phyloP scores from a whole-genome alignment of 2,113 vertebrate species.

The Connochaetes taurinus region DNA sequence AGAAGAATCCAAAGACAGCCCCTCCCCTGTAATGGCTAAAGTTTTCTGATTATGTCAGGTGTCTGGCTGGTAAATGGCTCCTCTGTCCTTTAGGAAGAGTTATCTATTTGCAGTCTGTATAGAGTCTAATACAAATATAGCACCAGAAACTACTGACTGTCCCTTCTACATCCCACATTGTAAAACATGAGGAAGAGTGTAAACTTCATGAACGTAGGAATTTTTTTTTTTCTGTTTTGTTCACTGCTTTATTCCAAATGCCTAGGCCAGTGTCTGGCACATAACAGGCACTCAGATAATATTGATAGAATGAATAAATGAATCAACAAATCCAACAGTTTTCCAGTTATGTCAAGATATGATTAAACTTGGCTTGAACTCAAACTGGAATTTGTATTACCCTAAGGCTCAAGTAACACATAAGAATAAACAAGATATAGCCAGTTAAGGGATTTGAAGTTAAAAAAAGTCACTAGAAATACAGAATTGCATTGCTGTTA shows the following conservation, averaged over 20 bases:
- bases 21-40: not conserved
- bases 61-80: not conserved
- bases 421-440: not conserved
- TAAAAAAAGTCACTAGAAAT: not conserved
- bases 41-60: not conserved
- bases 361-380: not conserved
- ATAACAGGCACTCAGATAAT: not conserved
- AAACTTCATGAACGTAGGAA: not conserved
- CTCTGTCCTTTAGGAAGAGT: not conserved
- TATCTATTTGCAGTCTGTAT: not conserved
- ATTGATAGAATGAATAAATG: not conserved
- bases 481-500: not conserved
- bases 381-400: not conserved
- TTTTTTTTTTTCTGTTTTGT: not conserved
- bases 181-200: not conserved
- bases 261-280: not conserved
- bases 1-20: not conserved
- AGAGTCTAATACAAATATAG: not conserved
- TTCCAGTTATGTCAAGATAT: not conserved
- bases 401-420: not conserved
- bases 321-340: not conserved
- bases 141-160: not conserved
- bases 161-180: not conserved
- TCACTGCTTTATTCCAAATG: not conserved
- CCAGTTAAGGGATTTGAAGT: not conserved